phyloP scores from a whole-genome alignment of 1,140 invertebrate genomes.

The Sycophila sp. region DNA sequence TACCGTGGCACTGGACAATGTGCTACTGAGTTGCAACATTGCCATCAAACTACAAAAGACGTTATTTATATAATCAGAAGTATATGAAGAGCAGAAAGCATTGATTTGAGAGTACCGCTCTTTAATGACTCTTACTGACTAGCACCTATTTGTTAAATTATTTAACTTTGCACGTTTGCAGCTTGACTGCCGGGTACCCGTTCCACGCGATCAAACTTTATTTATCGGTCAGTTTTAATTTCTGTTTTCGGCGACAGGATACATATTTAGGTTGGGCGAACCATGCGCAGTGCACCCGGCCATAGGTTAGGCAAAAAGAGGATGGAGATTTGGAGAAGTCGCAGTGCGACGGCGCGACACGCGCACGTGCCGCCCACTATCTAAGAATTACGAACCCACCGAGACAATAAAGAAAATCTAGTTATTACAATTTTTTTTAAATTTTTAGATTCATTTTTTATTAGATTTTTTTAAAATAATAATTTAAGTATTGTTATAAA shows the following conservation, averaged over 20 bases:
- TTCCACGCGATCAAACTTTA: not conserved
- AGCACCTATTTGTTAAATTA: too few relatives aligned
- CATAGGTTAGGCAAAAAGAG: constrained; percentile 7
- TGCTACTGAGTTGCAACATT: constrained; percentile 47
- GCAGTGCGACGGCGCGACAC: too few relatives aligned
- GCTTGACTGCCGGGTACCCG: not conserved
- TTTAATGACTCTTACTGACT: too few relatives aligned
- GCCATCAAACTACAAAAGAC: constrained; percentile 38
- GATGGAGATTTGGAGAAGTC: not conserved
- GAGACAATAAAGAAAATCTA: too few relatives aligned
- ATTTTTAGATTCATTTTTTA: too few relatives aligned
- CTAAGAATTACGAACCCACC: too few relatives aligned
- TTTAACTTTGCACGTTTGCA: too few relatives aligned
- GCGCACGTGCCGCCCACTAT: too few relatives aligned
- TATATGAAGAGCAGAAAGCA: not conserved
- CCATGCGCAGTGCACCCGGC: not conserved
- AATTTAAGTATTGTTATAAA: too few relatives aligned
- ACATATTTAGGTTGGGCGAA: constrained; percentile 17
- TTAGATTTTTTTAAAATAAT: too few relatives aligned
- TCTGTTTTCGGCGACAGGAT: not conserved
- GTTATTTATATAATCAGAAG: constrained; percentile 43
- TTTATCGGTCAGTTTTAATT: not conserved
- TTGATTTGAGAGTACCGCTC: not conserved
- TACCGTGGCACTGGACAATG: constrained; percentile 30
- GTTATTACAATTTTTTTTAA: too few relatives aligned